These are phyloP conservation scores for Stictonetta naevosa DNA, from an alignment of 2,113 vertebrate species.

Conservation along the genomic window DNA sequence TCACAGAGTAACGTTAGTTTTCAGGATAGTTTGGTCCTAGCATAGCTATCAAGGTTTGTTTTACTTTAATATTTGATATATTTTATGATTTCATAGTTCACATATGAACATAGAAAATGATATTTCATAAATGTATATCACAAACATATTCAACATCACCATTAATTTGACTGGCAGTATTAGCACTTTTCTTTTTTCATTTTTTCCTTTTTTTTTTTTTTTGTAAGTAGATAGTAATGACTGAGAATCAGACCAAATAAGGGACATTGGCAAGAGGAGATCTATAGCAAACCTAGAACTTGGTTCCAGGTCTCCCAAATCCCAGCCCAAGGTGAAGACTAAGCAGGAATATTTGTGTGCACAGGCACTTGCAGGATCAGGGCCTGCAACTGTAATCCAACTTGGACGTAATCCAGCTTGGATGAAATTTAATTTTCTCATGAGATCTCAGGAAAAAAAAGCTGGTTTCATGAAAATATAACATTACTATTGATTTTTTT, in stretches of 20 bases:
- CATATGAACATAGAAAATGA: background rate
- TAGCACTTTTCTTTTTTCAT: background rate
- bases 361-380: background rate
- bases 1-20: background rate
- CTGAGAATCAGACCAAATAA: background rate
- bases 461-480: slow-evolving; percentile 70
- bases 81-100: background rate
- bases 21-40: background rate
- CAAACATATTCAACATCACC: background rate
- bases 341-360: background rate
- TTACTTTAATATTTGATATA: background rate
- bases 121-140: background rate
- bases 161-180: background rate
- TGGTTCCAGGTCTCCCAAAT: slow-evolving; percentile 48
- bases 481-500: slow-evolving; percentile 71
- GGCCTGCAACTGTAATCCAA: slow-evolving; percentile 7
- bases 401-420: slow-evolving; percentile 56
- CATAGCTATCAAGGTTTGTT: background rate
- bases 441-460: slow-evolving; percentile 62
- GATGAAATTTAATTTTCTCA: slow-evolving; percentile 70
- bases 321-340: background rate
- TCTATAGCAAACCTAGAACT: slow-evolving; percentile 4
- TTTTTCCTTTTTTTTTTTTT: too few relatives aligned
- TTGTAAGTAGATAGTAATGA: background rate
- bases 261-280: background rate